Evolutionary conservation across 2,888 invertebrate genomes (phyloP).

Genomic region (Plutella xylostella): DNA sequence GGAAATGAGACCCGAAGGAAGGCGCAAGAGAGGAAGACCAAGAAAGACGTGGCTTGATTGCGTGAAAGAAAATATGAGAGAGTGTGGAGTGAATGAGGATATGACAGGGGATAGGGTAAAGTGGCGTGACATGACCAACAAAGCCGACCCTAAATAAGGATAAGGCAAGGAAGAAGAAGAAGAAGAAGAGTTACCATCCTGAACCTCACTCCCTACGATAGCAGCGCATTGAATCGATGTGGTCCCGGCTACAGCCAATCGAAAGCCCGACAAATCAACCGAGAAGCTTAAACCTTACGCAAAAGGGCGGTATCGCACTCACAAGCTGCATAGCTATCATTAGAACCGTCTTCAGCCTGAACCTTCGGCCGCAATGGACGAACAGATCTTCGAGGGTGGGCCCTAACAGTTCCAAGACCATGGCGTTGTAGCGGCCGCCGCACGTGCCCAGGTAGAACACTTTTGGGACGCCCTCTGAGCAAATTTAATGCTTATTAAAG

Average conservation of each 20-base stretch:
- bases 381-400: slow-evolving; percentile 99
- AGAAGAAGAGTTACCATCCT: no score
- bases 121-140: no score
- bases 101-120: no score
- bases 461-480: slow-evolving; percentile 97
- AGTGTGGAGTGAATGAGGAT: background rate
- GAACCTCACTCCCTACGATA: no score
- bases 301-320: slow-evolving; percentile 47
- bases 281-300: slow-evolving; percentile 23
- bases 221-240: no score
- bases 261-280: background rate
- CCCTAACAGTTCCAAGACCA: slow-evolving; percentile 99
- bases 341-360: slow-evolving; percentile 97
- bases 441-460: slow-evolving; percentile 99
- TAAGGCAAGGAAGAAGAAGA: no score
- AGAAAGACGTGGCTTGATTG: no score
- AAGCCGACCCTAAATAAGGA: no score
- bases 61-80: background rate
- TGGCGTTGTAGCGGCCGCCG: slow-evolving; percentile 97
- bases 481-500: no score
- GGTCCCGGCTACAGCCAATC: background rate
- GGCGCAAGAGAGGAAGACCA: no score
- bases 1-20: no score
- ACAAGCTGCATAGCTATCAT: slow-evolving; percentile 98
- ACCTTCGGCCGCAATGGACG: slow-evolving; percentile 98